Evolutionary conservation across 2,113 vertebrate species (phyloP), one percentile per base, ranked within the genome.

Genomic region (Syngnathus floridae): DNA sequence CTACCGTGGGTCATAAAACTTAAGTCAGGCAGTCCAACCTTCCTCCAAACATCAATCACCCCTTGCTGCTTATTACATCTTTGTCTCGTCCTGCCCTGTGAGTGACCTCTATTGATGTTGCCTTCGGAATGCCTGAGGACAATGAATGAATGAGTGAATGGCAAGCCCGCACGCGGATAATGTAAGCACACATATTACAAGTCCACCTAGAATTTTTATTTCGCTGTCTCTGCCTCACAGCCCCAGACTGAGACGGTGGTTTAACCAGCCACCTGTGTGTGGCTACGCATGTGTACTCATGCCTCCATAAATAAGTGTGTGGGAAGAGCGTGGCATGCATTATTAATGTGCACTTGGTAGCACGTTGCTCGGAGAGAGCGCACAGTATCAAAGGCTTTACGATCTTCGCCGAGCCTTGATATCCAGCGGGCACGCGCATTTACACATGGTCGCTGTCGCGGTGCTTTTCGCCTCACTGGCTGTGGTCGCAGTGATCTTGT

Each of bases 261-360:
- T 79, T 79, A 74, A 56, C 37, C n/a, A 70, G 56, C 66, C 70
- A 81, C 74, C 82, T 74, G 67, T 81, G 69, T 66, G 64, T 46
- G 64, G 66, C 51, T 58, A 71, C 41, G 26, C 62, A 67, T 64
- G 56, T 54, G 43, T 62, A 19, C 35, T 45, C 65, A 62, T 61
- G 56, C 62, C 61, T 71, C 70, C 65, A 82, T 80, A 82, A 82
- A 77, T 71, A 78, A 54, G 46, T 67, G 69, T 75, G 73, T 71
- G 71, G 67, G 59, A 74, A 83, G 64, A 82, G 70, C 63, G 69
- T 64, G 57, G 10, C 71, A 76, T 88, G 69, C 59, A 83, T 79
- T 81, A 83, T 84, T 79, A 75, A 84, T 77, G 58, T 72, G 64
- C 55, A 77, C 67, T 77, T 64, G 58, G 75, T 67, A 69, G 48